These are phyloP conservation scores for Australoheros scitulus DNA, from an alignment of 2,113 vertebrate species.

Conservation along the genomic window DNA sequence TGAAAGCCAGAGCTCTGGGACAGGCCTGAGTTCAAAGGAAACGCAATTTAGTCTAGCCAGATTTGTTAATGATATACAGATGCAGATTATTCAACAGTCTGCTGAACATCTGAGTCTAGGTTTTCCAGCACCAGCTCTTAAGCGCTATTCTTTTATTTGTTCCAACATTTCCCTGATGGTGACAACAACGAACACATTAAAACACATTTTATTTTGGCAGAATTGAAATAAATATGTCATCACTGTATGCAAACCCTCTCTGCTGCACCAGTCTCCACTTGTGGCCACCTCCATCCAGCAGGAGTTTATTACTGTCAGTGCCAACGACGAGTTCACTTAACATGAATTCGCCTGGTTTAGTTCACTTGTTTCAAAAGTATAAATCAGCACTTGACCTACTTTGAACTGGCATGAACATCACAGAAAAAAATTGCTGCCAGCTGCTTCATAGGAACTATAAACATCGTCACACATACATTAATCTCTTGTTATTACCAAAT, in stretches of 20 bases:
- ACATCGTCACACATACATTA: background rate
- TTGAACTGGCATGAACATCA: background rate
- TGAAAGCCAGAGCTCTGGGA: background rate
- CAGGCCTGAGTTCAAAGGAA: background rate
- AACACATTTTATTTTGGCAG: background rate
- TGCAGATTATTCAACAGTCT: background rate
- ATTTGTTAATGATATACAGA: background rate
- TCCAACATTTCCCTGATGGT: background rate
- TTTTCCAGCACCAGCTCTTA: background rate
- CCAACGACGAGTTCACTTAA: background rate
- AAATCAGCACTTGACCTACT: slow-evolving; percentile 23
- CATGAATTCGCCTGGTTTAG: slow-evolving; percentile 5
- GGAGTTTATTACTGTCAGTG: background rate
- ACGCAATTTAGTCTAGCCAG: background rate
- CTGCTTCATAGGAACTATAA: background rate
- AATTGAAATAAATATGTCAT: background rate
- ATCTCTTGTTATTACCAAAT: background rate
- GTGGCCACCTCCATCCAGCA: background rate
- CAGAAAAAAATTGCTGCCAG: background rate
- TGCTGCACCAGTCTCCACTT: fast-evolving
- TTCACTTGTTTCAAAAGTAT: background rate
- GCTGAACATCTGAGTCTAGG: background rate
- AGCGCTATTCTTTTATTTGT: background rate
- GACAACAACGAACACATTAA: background rate
- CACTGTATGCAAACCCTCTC: background rate